Evolutionary conservation across 2,113 vertebrate species (phyloP).

Genomic region (Cyanoramphus novaezelandiae): DNA sequence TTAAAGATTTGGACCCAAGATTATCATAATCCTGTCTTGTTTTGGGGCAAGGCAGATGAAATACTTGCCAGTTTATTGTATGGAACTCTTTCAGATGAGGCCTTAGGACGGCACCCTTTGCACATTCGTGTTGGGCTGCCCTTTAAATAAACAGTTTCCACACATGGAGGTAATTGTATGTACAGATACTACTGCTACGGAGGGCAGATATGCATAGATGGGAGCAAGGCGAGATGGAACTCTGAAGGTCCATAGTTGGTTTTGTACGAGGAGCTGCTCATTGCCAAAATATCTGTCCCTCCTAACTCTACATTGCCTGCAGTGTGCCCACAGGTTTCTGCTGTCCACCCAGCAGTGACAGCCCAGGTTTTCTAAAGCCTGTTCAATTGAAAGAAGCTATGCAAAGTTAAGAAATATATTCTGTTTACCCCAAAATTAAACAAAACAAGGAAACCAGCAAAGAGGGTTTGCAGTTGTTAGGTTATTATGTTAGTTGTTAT

Average conservation of each 20-base stretch:
- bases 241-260: neutral
- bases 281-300: neutral
- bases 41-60: neutral
- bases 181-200: neutral
- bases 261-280: neutral
- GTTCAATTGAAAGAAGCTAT: neutral
- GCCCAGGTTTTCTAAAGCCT: neutral
- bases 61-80: neutral
- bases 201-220: neutral
- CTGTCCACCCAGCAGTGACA: neutral
- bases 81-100: neutral
- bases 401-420: neutral
- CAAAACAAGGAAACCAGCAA: constrained; percentile 29
- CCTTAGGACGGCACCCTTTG: neutral
- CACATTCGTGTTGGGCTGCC: neutral
- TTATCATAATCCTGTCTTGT: neutral
- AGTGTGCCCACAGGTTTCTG: neutral
- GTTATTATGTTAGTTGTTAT: constrained; percentile 17
- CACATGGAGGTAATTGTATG: neutral
- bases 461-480: constrained; percentile 49
- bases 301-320: neutral
- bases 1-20: neutral
- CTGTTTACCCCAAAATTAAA: constrained; percentile 23
- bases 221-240: neutral
- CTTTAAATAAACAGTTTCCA: neutral